Conservation (phyloP, 1,140 invertebrate genomes). For the Drosophila santomea region DNA sequence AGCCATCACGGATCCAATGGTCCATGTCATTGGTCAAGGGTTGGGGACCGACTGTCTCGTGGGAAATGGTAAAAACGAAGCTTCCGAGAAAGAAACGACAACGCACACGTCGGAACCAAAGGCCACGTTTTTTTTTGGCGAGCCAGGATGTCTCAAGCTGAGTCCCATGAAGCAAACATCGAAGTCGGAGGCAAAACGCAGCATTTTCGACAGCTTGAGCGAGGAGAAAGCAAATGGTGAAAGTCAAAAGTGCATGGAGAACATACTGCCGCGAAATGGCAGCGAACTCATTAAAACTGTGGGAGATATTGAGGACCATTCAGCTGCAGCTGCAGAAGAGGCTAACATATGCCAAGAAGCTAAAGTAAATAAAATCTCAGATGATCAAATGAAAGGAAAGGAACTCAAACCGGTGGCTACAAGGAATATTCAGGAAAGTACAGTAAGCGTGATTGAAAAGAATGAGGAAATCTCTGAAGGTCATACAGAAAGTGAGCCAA, state of each 20-base stretch:
- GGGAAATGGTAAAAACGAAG: slow-evolving; percentile 70
- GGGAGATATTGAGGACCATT: background rate
- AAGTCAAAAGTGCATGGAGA: slow-evolving; percentile 15
- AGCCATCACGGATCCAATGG: slow-evolving; percentile 90
- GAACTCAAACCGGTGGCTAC: slow-evolving; percentile 1
- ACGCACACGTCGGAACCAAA: slow-evolving; percentile 66
- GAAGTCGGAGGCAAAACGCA: slow-evolving; percentile 62
- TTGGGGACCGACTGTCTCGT: slow-evolving; percentile 89
- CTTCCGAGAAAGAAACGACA: slow-evolving; percentile 22
- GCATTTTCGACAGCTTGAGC: slow-evolving; percentile 65
- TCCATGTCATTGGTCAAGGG: slow-evolving; percentile 90
- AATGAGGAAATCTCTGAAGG: background rate
- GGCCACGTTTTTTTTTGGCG: slow-evolving; percentile 85
- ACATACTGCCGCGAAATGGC: slow-evolving; percentile 8
- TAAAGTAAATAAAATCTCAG: slow-evolving; percentile 53
- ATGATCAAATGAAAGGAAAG: slow-evolving; percentile 18
- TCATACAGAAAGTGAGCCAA: background rate
- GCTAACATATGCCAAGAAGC: background rate
- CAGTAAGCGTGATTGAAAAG: slow-evolving; percentile 31
- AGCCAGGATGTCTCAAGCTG: slow-evolving; percentile 84
- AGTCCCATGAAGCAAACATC: slow-evolving; percentile 73
- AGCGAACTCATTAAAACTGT: slow-evolving; percentile 9
- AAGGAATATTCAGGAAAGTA: slow-evolving; percentile 2
- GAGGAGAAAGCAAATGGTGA: slow-evolving; percentile 68
- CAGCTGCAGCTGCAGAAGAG: slow-evolving; percentile 13